A percentile compares a stretch with the other conserved stretches of the same genome.
These are phyloP conservation scores for Suillia variegata DNA, from an alignment of 2,888 invertebrate species.

Conservation along the genomic window DNA sequence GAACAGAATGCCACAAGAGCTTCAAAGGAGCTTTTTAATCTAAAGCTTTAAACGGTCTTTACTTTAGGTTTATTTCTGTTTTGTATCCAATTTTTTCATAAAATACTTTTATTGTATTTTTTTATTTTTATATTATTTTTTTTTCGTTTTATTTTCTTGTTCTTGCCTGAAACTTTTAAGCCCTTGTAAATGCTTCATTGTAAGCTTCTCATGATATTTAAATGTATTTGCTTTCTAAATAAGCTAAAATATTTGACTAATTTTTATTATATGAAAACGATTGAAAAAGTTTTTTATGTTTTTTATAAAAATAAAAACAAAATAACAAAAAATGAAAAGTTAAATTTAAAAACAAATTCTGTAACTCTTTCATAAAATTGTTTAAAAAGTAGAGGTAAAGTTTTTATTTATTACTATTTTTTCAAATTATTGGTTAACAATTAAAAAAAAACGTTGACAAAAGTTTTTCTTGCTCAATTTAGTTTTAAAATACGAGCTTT, in stretches of 20 bases:
- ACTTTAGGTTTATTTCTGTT: background rate
- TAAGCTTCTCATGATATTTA: constrained; percentile 3
- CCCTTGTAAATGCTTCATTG: background rate
- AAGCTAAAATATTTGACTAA: background rate
- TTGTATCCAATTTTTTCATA: background rate
- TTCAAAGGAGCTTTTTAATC: background rate
- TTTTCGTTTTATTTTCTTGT: constrained; percentile 5
- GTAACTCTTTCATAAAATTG: background rate
- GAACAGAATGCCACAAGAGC: background rate
- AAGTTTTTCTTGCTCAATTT: no score
- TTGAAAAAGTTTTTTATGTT: constrained; percentile 6
- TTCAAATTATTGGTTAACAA: no score
- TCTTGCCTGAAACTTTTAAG: background rate
- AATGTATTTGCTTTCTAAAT: constrained; percentile 28
- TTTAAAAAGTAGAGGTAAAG: no score
- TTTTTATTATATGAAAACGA: background rate
- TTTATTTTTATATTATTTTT: background rate
- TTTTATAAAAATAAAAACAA: constrained; percentile 1
- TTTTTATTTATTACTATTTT: no score
- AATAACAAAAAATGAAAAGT: no score
- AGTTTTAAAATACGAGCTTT: no score
- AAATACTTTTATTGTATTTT: no score
- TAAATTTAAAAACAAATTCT: background rate
- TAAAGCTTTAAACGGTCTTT: background rate
- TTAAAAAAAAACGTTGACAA: no score